Evolutionary conservation across 2,888 invertebrate species (phyloP), one percentile per base, ranked within the genome.

Genomic region (Euplagia quadripunctaria): DNA sequence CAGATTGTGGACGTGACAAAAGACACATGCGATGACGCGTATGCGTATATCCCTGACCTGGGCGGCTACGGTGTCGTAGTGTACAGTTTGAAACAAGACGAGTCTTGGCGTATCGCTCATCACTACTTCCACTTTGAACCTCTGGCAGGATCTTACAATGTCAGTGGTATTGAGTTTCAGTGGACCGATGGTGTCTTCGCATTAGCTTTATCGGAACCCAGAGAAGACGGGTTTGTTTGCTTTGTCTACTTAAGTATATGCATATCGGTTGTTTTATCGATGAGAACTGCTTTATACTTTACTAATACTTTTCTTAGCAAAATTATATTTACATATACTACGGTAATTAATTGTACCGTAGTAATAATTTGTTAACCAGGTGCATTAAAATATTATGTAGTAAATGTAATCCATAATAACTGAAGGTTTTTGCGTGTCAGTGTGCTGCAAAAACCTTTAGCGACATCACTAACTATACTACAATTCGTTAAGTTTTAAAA

Each of bases 121-220:
- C 98, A 98, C 88, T 98, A 96, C 94, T 98, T 98, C 97, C 97
- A 98, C 91, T 98, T 98, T 83, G 98, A 98, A 88, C 98, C 98
- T 0, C 91, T 98, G 42, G 94, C 97, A 85, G 98, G 98, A 4
- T 97, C 98, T 81, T 97, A 97, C 90, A 97, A 97, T 83, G 97
- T 98, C 17, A 97, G 97, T 64, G 98, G 98, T 8, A 96, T 98
- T 42, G 97, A 97, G 88, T 98, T 98, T 96, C 98, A 98, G 89
- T 98, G 98, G 98, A 98, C 97, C 0, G 98, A 98, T 89, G 98
- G 98, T 1, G 96, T 98, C 0, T 98, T 98, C 84, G 97, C 97
- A 20, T 88, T 98, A 79, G 97, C 98, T 3, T 92, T 98, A 31
- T 97, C 97, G 0, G 96, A 96, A 52, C 94, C 95, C 0, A 95